Base-by-base conservation (phyloP, 2,113 vertebrate species). In the Plecturocebus donacophilus region DNA sequence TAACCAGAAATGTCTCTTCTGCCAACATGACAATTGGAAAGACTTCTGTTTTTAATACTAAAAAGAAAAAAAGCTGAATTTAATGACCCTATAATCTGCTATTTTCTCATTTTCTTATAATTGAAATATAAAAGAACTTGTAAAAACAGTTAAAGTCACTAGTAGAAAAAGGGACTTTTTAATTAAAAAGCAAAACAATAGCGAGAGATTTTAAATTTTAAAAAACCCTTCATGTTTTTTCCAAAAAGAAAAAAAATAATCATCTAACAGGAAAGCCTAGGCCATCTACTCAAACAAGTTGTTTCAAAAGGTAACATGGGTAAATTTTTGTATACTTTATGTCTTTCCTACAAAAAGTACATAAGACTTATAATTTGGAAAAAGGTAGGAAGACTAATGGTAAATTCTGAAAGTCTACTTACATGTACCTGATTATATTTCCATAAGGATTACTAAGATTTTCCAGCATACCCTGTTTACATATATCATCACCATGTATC, bases 211-310 rank as follows among this genome's bases (percentile, higher is more conserved):
- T 42, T 94, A 58, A 84, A 71, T 73, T 47, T 71, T 30, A 30
- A 87, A 87, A 49, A 45, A 75, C 3, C 5, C 30, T 64, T 73
- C 49, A 8, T 35, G 49, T 30, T 89, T 87, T 92, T 91, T 88
- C 21, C 27, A 92, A 94, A 97, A 84, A 40, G n/a, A 61, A 84
- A 35, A 68, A 89, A 96, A 90, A 85, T 25, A 92, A 89, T 56
- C 54, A 80, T 87, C 38, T 81, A 70, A 79, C 32, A 94, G 47
- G 56, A 81, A 81, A 68, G 40, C 35, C 71, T 75, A 32, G 40
- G 47, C 47, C 82, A 87, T 25, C 35, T 38, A 91, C 16, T 56
- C 40, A 84, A 47, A 68, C 19, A 81, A 83, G 68, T 56, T 81
- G 64, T 76, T 94, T 86, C 85, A 49, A 97, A 96, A 75, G 75